Base-by-base conservation (phyloP, 2,888 invertebrate species). In the Sipha maydis region DNA sequence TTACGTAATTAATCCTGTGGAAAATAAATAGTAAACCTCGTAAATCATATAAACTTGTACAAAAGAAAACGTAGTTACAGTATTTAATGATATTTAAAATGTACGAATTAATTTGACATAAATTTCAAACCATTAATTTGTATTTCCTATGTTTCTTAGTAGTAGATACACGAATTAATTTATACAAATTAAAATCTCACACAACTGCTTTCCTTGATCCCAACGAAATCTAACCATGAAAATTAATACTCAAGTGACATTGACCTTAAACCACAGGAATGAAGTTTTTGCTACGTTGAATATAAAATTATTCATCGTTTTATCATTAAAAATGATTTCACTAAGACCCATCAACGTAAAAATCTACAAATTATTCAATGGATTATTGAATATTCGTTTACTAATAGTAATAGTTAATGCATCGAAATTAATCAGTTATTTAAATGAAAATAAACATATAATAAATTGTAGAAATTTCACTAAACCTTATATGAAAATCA, bases 251-350 rank as follows among this genome's bases (percentile, higher is more conserved):
- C 38, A 61, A 73, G 56, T 28, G 19, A 73, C 56, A 54, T 25
- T 73, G 34, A 75, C n/a, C 83, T 75, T 75, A 75, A 38, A 75
- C 38, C 38, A 8, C 54, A 61, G 7, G 75, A 83, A 83, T 56
- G 61, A 75, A 75, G 73, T 80, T 67, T 79, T 28, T 61, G 38
- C n/a, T 21, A 61, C 17, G 61, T n/a, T n/a, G 17, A 31, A 17
- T 61, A 14, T 61, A 14, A 79, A 31, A 56, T 2, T 25, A 28
- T 61, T 80, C 25, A 61, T 73, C 17, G 17, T 56, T 31, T 9
- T 56, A 78, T 19, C 41, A 31, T 78, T 73, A n/a, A 56, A n/a
- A 38, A 54, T 54, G 34, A 83, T 34, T 48, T 54, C 69, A 71
- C 4, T 0, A 25, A 2, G 21, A 28, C 31, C 14, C 48, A 48